Evolutionary conservation across 2,113 vertebrate species (phyloP).

Genomic region (Bos indicus): DNA sequence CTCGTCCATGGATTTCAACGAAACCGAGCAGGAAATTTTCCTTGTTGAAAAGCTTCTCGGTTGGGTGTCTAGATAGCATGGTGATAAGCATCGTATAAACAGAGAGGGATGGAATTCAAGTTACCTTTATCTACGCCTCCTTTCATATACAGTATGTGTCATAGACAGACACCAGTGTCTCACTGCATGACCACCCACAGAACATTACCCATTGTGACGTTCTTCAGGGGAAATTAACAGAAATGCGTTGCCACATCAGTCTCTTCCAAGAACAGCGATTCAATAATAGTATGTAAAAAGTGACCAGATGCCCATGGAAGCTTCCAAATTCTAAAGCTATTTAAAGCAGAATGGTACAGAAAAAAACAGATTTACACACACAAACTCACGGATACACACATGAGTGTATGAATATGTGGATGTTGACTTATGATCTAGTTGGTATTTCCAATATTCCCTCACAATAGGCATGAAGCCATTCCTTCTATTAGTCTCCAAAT

Average conservation of each 20-base stretch:
- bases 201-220: conserved; percentile 67
- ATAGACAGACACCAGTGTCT: conserved; percentile 73
- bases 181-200: conserved; percentile 73
- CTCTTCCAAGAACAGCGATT: conserved; percentile 61
- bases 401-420: background rate
- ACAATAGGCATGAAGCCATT: background rate
- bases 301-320: conserved; percentile 52
- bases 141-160: conserved; percentile 73
- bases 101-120: conserved; percentile 66
- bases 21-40: conserved; percentile 40
- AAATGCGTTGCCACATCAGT: conserved; percentile 60
- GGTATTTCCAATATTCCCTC: background rate
- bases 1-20: conserved; percentile 22
- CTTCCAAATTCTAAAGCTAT: conserved; percentile 36
- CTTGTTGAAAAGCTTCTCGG: conserved; percentile 57
- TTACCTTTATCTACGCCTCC: conserved; percentile 71
- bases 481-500: background rate
- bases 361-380: background rate
- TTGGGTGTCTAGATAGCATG: conserved; percentile 56
- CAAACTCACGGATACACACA: background rate
- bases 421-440: background rate
- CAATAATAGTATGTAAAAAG: conserved; percentile 61
- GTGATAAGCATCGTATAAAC: conserved; percentile 74
- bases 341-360: background rate
- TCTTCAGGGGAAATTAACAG: conserved; percentile 68